These are phyloP conservation scores for Aromia moschata DNA, from an alignment of 2,888 invertebrate genomes.

Conservation along the genomic window DNA sequence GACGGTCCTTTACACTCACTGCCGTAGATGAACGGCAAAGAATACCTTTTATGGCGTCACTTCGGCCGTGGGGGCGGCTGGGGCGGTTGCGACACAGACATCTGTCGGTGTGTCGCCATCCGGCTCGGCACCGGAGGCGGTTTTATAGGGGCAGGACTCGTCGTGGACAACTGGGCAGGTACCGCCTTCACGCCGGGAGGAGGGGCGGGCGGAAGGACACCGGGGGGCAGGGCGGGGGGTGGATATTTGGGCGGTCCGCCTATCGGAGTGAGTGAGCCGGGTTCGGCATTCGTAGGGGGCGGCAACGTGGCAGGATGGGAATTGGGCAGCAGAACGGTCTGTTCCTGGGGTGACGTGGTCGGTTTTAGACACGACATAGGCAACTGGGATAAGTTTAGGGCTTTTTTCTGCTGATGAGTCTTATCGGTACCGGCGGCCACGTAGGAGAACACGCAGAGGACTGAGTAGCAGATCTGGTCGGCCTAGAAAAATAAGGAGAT, in stretches of 20 bases:
- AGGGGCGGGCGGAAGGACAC: constrained; percentile 58
- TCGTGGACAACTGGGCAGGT: constrained; percentile 54
- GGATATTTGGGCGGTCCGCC: constrained; percentile 61
- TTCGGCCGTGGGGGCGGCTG: constrained; percentile 61
- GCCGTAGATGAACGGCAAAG: constrained; percentile 58
- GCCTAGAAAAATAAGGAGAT: constrained; percentile 72
- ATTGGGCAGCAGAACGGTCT: constrained; percentile 20
- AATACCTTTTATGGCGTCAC: constrained; percentile 60
- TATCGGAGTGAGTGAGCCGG: constrained; percentile 57
- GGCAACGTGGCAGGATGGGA: constrained; percentile 33
- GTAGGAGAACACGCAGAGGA: constrained; percentile 98
- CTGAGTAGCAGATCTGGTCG: constrained; percentile 99
- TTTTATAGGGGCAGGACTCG: constrained; percentile 45
- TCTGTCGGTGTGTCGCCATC: constrained; percentile 63
- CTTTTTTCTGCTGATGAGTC: constrained; percentile 50
- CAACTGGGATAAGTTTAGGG: constrained; percentile 26
- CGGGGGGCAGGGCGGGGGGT: constrained; percentile 59
- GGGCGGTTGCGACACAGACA: constrained; percentile 61
- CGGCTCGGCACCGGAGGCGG: constrained; percentile 69
- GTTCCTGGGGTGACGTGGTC: constrained; percentile 34
- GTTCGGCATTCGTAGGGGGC: constrained; percentile 45
- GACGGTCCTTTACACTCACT: constrained; percentile 57
- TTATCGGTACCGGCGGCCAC: constrained; percentile 92
- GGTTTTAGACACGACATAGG: constrained; percentile 34
- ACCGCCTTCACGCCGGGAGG: constrained; percentile 55